Evolutionary conservation across 1,140 invertebrate genomes (phyloP).

Genomic region (Homarus americanus): DNA sequence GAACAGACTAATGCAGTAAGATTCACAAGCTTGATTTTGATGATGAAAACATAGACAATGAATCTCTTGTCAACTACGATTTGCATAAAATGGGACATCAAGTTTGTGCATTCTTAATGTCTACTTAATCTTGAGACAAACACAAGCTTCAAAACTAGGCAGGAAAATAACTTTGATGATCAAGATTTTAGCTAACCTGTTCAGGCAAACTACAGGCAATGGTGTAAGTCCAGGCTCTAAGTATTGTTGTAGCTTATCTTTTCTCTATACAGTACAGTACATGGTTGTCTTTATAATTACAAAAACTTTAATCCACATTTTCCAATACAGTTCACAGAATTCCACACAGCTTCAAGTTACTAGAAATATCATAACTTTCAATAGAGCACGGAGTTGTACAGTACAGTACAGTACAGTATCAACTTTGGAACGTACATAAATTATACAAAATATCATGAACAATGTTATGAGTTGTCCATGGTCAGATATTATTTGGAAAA

Average conservation of each 20-base stretch:
- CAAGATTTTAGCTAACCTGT: neutral
- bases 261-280: neutral
- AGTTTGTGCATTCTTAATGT: neutral
- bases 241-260: neutral
- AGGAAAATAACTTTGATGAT: neutral
- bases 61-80: neutral
- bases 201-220: neutral
- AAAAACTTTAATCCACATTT: no score
- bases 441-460: no score
- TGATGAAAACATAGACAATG: neutral
- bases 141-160: no score
- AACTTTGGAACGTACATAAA: no score
- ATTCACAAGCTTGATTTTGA: neutral
- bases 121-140: neutral
- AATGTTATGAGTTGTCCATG: no score
- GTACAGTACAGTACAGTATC: no score
- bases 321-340: no score
- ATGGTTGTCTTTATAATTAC: neutral
- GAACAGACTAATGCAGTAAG: neutral
- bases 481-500: no score
- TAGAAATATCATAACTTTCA: no score
- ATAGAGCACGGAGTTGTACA: no score
- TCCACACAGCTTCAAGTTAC: no score
- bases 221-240: neutral
- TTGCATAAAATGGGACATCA: neutral